Base-by-base conservation (phyloP, 2,797 vertebrate species). In the Apogon hyalosoma region DNA sequence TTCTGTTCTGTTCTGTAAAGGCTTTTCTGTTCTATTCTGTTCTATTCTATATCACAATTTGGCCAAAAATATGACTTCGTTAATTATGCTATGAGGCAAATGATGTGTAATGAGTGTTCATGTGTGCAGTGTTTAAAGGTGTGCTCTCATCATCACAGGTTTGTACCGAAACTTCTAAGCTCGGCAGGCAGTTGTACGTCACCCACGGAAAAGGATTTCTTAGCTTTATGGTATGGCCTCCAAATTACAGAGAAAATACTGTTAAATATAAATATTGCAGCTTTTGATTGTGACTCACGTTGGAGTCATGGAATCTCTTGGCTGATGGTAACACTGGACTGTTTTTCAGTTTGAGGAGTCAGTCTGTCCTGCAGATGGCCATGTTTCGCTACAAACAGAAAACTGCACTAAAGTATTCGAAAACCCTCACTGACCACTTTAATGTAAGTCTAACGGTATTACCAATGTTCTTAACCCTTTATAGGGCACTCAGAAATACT, bases 361-460 rank as follows among this genome's bases (percentile, higher is more conserved):
- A 97, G 93, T 93, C 97, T 75, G 88, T 99, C 72, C 91, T 99
- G 80, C 95, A 97, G 80, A 97, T 99, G 96, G 92, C 95, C 10
- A 95, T 96, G 95, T 99, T 99, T 82, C 94, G 91, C 58, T 95
- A 94, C 88, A 97, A 96, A 85, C 94, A 95, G 57, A 97, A 97
- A 82, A 91, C 87, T 19, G 98, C 96, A 41, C 84, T 96, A 49
- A 96, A 96, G 91, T 96, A 96, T 92, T 97, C 96, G 54, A 96
- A 95, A 77, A 95, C 93, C 0, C 95, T 99, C 54, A 92, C 88
- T 0, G 95, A 98, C 48, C 95, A 98, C 86, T 98, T 99, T 90
- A 95, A 91, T 90, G 96, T 97, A 90, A 84, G 75, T 81, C n/a
- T 48, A 1, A 14, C 42, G 0, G 2, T 13, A 1, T 28, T 1